These are phyloP conservation scores for Eretmochelys imbricata DNA, from an alignment of 2,113 vertebrate species.

Conservation along the genomic window DNA sequence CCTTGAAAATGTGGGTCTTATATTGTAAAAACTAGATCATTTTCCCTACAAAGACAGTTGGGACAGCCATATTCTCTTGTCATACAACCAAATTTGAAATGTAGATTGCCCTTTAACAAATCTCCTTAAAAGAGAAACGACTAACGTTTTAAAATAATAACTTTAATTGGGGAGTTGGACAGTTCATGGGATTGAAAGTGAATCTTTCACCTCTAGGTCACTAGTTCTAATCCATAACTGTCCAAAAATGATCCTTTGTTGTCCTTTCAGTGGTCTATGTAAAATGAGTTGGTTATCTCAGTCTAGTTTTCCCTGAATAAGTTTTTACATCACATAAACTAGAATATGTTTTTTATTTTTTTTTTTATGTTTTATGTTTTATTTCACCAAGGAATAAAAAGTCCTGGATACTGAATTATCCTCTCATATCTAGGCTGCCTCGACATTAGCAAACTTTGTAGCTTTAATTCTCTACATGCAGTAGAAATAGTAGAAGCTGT, in stretches of 20 bases:
- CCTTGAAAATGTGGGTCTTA: not conserved
- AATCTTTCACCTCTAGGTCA: not conserved
- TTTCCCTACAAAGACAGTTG: not conserved
- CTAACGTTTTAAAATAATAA: not conserved
- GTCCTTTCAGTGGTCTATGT: not conserved
- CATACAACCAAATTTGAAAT: not conserved
- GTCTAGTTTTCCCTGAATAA: not conserved
- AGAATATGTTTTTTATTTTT: not conserved
- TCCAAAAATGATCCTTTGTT: not conserved
- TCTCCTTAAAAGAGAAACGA: too few species aligned
- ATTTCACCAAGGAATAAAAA: not conserved
- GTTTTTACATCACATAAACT: not conserved
- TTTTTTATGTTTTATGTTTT: not conserved
- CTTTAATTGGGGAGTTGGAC: not conserved
- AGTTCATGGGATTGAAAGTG: not conserved
- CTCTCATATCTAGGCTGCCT: not conserved
- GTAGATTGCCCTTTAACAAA: fast-evolving
- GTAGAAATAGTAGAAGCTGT: not conserved
- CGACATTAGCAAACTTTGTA: fast-evolving
- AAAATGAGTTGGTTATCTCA: not conserved
- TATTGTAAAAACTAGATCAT: not conserved
- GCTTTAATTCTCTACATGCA: not conserved
- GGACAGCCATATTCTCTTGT: not conserved
- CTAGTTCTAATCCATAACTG: not conserved
- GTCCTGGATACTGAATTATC: not conserved